Conservation (phyloP, 2,888 invertebrate species). For the Sympetrum striolatum region DNA sequence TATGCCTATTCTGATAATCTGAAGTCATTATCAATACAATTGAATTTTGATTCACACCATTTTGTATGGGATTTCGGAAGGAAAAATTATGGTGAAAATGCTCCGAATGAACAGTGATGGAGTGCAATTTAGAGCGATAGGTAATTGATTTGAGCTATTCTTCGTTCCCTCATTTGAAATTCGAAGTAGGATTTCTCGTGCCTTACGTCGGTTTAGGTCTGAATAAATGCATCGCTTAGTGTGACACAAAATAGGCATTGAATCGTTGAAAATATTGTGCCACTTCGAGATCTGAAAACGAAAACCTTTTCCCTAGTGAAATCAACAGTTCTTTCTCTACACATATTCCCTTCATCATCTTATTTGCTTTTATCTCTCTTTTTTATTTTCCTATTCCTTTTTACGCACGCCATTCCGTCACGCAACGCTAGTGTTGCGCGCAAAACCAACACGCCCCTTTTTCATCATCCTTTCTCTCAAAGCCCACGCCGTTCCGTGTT, state of each 20-base stretch:
- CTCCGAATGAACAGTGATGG: no score
- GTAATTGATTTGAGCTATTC: no score
- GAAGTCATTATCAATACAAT: neutral
- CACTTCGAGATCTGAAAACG: neutral
- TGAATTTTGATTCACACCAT: no score
- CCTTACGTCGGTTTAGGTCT: neutral
- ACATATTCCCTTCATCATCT: neutral
- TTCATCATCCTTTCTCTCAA: neutral
- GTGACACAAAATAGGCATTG: neutral
- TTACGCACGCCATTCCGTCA: conserved; percentile 1
- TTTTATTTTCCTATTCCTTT: neutral
- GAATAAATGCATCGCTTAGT: neutral
- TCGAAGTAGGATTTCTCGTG: no score
- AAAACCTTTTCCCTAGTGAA: neutral
- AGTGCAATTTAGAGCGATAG: no score
- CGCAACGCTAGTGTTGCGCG: neutral
- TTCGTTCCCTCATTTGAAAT: no score
- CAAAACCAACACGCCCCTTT: neutral
- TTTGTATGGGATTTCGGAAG: no score
- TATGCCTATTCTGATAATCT: no score
- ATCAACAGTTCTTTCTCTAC: neutral
- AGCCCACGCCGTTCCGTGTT: neutral
- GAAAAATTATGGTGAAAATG: no score
- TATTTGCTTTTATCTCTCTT: neutral
- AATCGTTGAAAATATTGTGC: neutral